Base-by-base conservation (phyloP, 2,888 invertebrate genomes). In the Cosmia pyralina region DNA sequence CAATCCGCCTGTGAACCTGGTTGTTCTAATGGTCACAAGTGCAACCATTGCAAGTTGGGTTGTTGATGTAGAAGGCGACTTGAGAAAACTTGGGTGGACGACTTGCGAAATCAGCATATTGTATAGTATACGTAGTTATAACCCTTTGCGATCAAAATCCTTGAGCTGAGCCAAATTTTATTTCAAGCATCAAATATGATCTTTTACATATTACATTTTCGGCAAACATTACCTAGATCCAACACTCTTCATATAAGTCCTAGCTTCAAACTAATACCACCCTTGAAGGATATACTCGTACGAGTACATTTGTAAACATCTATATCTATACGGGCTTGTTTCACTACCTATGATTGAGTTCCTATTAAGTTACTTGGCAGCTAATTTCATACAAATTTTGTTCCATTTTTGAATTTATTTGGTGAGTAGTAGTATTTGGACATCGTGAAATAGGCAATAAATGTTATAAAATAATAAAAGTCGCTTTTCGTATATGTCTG, bases 131-230 rank as follows among this genome's bases (percentile, higher is more conserved):
- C 4, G 15, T 19, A 38, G 11, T 0, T 50, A 22, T 50, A 67
- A 53, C n/a, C 38, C 5, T 22, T 13, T 19, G 10, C n/a, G 15
- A 44, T 22, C n/a, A 50, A n/a, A 28, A 53, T 28, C 38, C 38
- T 38, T 15, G 15, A 55, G 17, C 22, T 53, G 59, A 75, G 28
- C 41, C 77, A 48, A 48, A 69, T 13, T 34, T 59, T 22, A 77
- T 75, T 69, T 53, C 41, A 53, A 50, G 53, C 48, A 60, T 77
- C 53, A 48, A 59, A 48, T 69, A 69, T 55, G 34, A 77, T 34
- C 59, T 75, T 77, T 55, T 34, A 65, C 34, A 48, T 75, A 77
- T 77, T 69, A 60, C 34, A 13, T 76, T 76, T 67, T 59, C 17
- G 17, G 68, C 50, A 69, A 60, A 75, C 22, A 60, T 38, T 52